These are phyloP conservation scores for Nemotelus nigrinus DNA, from an alignment of 2,888 invertebrate species.

Conservation along the genomic window DNA sequence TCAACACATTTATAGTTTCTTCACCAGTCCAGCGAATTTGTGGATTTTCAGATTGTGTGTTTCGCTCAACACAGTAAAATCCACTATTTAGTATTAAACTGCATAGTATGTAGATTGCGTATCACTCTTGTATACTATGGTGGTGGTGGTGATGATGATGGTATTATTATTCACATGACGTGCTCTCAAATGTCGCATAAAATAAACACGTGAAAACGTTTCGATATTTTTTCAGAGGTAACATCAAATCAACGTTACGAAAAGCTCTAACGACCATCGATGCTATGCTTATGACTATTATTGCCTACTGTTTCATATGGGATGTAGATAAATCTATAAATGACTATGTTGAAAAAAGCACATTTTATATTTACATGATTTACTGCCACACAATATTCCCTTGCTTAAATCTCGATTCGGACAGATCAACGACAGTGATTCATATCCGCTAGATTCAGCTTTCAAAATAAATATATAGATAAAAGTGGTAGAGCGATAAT, in stretches of 20 bases:
- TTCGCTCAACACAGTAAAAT: not conserved
- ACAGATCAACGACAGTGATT: not conserved
- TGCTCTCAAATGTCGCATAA: too few species aligned
- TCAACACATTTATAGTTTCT: too few species aligned
- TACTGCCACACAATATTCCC: slow-evolving; percentile 25
- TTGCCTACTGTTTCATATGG: slow-evolving; percentile 46
- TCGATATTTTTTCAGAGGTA: slow-evolving; percentile 82
- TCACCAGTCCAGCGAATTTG: too few species aligned
- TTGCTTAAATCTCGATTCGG: slow-evolving; percentile 1
- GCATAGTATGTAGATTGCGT: not conserved
- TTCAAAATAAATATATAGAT: too few species aligned
- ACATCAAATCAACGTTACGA: slow-evolving; percentile 91
- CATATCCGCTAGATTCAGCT: too few species aligned
- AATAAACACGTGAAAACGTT: slow-evolving; percentile 14
- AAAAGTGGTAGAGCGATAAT: too few species aligned
- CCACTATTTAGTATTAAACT: slow-evolving; percentile 2
- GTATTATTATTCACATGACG: not conserved
- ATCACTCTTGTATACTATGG: not conserved
- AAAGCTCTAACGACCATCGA: slow-evolving; percentile 72
- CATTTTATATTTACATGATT: not conserved
- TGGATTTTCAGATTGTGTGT: not conserved
- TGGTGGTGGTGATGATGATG: slow-evolving; percentile 23
- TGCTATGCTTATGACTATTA: slow-evolving; percentile 42
- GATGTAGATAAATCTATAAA: slow-evolving; percentile 18
- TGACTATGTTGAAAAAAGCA: not conserved